phyloP scores from a whole-genome alignment of 2,888 invertebrate genomes.

The Prenolepis imparis region DNA sequence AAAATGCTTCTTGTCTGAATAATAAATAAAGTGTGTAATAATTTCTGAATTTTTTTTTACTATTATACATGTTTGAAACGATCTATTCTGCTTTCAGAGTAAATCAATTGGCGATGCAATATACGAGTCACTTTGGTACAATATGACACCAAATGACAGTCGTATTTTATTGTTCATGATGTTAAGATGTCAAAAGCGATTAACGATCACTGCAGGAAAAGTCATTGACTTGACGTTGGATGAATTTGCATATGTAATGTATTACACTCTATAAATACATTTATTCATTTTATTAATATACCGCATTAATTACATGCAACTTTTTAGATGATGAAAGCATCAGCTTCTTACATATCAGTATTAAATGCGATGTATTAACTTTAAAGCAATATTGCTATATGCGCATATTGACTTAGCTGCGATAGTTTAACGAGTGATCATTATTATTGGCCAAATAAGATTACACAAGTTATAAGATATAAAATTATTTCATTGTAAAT shows the following conservation, averaged over 20 bases:
- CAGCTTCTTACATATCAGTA: slow-evolving; percentile 63
- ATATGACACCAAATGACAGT: slow-evolving; percentile 26
- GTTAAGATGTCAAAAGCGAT: slow-evolving; percentile 43
- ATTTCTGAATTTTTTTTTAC: not conserved
- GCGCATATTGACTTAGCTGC: not conserved
- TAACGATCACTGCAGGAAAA: slow-evolving; percentile 47
- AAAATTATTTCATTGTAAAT: not conserved
- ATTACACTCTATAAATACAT: not conserved
- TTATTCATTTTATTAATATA: not conserved
- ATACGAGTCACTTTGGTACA: slow-evolving; percentile 36
- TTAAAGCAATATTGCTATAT: not conserved
- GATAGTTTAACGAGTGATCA: not conserved
- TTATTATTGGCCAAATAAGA: not conserved
- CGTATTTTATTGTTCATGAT: slow-evolving; percentile 46
- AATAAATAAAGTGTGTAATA: not conserved
- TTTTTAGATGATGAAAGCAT: slow-evolving; percentile 65
- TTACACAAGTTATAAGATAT: not conserved
- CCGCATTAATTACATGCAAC: not conserved
- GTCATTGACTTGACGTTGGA: slow-evolving; percentile 43
- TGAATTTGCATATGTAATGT: slow-evolving; percentile 40
- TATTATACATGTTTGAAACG: not conserved
- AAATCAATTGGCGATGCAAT: slow-evolving; percentile 25
- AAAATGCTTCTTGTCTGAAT: not conserved
- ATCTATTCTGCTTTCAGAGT: slow-evolving; percentile 1
- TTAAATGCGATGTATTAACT: slow-evolving; percentile 61